Evolutionary conservation across 2,113 vertebrate species (phyloP).

Genomic region (Lepidothrix coronata): DNA sequence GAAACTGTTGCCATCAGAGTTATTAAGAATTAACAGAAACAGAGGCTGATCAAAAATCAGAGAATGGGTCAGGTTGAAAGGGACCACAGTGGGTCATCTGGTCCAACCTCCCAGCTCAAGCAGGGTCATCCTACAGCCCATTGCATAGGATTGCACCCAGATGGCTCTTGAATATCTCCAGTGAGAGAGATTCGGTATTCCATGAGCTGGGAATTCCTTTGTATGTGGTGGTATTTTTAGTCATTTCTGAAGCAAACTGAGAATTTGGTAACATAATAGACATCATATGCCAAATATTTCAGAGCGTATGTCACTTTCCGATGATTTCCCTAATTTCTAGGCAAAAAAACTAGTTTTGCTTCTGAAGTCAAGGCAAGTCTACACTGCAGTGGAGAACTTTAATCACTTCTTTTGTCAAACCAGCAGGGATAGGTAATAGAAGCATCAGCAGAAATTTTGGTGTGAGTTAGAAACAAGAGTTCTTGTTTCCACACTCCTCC

Average conservation of each 20-base stretch:
- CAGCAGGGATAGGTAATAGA: background rate
- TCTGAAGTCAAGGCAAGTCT: background rate
- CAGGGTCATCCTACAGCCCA: background rate
- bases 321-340: background rate
- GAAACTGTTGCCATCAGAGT: background rate
- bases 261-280: background rate
- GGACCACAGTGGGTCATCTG: rapidly evolving
- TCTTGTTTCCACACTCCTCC: background rate
- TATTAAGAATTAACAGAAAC: background rate
- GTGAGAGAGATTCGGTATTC: background rate
- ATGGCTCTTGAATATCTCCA: background rate
- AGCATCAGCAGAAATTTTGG: background rate
- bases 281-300: background rate
- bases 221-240: background rate
- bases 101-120: background rate
- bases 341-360: background rate
- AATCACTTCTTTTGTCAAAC: background rate
- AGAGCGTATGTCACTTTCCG: background rate
- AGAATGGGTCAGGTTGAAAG: background rate
- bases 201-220: background rate
- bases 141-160: background rate
- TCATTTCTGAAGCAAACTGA: background rate
- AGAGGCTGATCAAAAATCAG: background rate
- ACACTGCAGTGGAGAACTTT: background rate
- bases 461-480: background rate